These are phyloP conservation scores for Eueides isabella DNA, from an alignment of 1,140 invertebrate species.

Conservation along the genomic window DNA sequence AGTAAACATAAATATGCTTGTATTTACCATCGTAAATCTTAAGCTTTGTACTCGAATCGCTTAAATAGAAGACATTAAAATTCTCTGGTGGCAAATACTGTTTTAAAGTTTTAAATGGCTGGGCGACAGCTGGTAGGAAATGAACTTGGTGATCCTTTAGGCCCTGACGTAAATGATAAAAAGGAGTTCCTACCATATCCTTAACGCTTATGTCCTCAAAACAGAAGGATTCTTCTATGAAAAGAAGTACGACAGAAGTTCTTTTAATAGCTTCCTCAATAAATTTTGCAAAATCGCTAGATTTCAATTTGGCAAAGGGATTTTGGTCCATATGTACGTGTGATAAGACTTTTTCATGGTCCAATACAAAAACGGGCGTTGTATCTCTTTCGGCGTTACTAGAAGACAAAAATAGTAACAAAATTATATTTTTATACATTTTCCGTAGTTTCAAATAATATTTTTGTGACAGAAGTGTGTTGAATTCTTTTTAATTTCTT, in stretches of 20 bases:
- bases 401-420: constrained; percentile 19
- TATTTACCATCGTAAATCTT: constrained; percentile 48
- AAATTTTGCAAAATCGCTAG: constrained; percentile 48
- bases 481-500: constrained; percentile 9
- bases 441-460: constrained; percentile 17
- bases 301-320: constrained; percentile 51
- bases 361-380: constrained; percentile 55
- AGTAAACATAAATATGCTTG: constrained; percentile 61
- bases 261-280: constrained; percentile 50
- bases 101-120: constrained; percentile 53
- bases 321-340: constrained; percentile 45
- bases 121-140: constrained; percentile 53
- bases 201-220: constrained; percentile 57
- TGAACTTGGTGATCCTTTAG: constrained; percentile 48
- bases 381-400: constrained; percentile 23
- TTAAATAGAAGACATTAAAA: constrained; percentile 51
- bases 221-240: constrained; percentile 60
- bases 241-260: constrained; percentile 53
- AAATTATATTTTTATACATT: constrained; percentile 19
- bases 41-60: constrained; percentile 44
- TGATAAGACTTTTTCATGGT: constrained; percentile 47
- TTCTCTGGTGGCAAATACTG: constrained; percentile 45
- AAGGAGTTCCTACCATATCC: constrained; percentile 56
- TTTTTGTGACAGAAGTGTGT: constrained; percentile 1
- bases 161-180: constrained; percentile 44